Base-by-base conservation (phyloP, 37 sponge, comb jelly and placozoan genomes). In the Aplysina aerophoba region DNA sequence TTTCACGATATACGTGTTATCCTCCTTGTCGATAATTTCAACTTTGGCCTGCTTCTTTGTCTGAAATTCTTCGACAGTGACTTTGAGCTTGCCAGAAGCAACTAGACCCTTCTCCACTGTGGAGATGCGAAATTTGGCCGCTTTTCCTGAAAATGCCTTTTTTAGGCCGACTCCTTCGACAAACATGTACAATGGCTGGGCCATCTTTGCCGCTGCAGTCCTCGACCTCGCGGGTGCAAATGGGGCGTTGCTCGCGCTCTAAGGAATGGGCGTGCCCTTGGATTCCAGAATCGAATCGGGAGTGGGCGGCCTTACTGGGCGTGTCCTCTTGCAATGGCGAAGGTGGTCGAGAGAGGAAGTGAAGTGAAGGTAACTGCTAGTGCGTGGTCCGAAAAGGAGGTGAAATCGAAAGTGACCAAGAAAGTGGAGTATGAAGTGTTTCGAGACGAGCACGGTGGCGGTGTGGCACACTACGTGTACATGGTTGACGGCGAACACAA, bases 111-210 rank as follows among this genome's bases (percentile, higher is more conserved):
- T 56, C 38, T 81, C 81, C 17, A 36, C 61, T 1, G 78, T 75
- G 20, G 81, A 55, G 38, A 81, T 81, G 24, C 62, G 35, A 56
- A 81, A 81, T 15, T 59, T 81, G 27, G 81, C 81, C 58, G 81
- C 36, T 14, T 81, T 81, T 33, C 55, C 38, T 24, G 81, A 57
- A 40, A 81, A 28, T 0, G 61, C 81, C 62, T 81, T 81, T 35
- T 81, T 81, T 53, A 81, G 38, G 61, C 81, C 81, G 20, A 36
- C 59, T 56, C 81, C 81, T 81, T 60, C 62, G 27, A 59, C 61
- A 24, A 81, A 59, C 16, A 27, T 28, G 22, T 39, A 44, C n/a
- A 24, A 4, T 36, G 50, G 50, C 50, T 75, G 78, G 20, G 37
- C 78, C 78, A 75, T 75, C n/a, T 24, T 75, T 22, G 12, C 41